phyloP scores from a whole-genome alignment of 2,888 invertebrate species.

The Auanema freiburgensis region DNA sequence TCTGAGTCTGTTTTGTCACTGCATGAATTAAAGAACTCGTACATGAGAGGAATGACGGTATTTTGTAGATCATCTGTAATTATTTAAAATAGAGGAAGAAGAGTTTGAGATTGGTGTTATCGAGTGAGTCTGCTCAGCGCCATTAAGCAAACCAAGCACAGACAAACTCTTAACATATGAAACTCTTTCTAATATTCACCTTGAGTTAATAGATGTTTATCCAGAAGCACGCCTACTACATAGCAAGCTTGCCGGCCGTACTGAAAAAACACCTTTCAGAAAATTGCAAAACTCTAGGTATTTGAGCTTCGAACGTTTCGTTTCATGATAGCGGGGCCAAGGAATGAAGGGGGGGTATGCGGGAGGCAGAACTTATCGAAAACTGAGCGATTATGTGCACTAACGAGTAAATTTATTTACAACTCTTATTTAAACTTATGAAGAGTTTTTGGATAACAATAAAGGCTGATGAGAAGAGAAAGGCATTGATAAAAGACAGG shows the following conservation, averaged over 20 bases:
- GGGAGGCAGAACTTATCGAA: background rate
- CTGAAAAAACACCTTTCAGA: conserved; percentile 64
- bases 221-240: conserved; percentile 73
- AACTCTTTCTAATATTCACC: conserved; percentile 56
- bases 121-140: too few relatives aligned
- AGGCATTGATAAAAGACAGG: too few relatives aligned
- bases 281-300: conserved; percentile 1
- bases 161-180: background rate
- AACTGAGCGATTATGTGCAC: background rate
- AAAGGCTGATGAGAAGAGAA: too few relatives aligned
- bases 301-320: background rate
- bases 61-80: conserved; percentile 11
- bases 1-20: conserved; percentile 8
- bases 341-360: background rate
- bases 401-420: background rate
- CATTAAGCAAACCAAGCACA: too few relatives aligned
- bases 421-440: too few relatives aligned
- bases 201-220: conserved; percentile 72
- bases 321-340: too few relatives aligned
- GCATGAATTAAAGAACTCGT: conserved; percentile 1
- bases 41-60: conserved; percentile 9
- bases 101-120: too few relatives aligned
- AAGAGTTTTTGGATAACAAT: too few relatives aligned
- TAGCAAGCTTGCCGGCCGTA: conserved; percentile 74
- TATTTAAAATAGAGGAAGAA: too few relatives aligned